Evolutionary conservation across 2,888 invertebrate species (phyloP).

Genomic region (Thymelicus sylvestris): DNA sequence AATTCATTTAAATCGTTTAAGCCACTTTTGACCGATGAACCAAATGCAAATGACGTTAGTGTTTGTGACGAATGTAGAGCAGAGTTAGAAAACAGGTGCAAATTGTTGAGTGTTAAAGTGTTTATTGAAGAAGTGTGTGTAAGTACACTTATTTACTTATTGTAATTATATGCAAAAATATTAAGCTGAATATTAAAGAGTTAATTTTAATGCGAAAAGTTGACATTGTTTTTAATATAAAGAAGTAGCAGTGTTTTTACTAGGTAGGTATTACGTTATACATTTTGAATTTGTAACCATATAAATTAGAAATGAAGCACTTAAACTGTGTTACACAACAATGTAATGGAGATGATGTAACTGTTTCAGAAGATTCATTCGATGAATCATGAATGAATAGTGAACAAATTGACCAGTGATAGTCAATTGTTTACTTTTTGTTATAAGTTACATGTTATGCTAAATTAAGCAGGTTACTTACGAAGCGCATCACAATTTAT

Average conservation of each 20-base stretch:
- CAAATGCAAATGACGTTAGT: not conserved
- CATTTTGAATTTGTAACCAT: too few species aligned
- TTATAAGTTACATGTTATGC: not conserved
- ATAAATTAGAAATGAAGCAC: too few species aligned
- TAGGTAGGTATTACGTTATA: too few species aligned
- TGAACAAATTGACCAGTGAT: slow-evolving; percentile 3
- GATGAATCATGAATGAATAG: slow-evolving; percentile 15
- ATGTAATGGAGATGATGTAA: slow-evolving; percentile 23
- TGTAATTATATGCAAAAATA: too few species aligned
- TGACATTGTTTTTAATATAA: too few species aligned
- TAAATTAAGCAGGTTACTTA: not conserved
- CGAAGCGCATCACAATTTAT: not conserved
- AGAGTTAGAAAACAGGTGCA: not conserved
- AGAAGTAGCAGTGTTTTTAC: too few species aligned
- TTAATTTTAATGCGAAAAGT: too few species aligned
- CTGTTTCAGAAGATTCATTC: slow-evolving; percentile 14
- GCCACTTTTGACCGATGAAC: slow-evolving; percentile 9
- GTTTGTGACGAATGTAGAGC: slow-evolving; percentile 6
- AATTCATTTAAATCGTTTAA: slow-evolving; percentile 30
- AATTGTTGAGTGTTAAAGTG: not conserved
- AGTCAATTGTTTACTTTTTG: slow-evolving; percentile 15
- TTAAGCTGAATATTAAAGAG: too few species aligned
- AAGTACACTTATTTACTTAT: too few species aligned
- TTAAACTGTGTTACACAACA: not conserved
- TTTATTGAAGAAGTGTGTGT: too few species aligned